Evolutionary conservation across 2,888 invertebrate species (phyloP), one percentile per base, ranked within the genome.

Genomic region (Hypsopygia costalis): DNA sequence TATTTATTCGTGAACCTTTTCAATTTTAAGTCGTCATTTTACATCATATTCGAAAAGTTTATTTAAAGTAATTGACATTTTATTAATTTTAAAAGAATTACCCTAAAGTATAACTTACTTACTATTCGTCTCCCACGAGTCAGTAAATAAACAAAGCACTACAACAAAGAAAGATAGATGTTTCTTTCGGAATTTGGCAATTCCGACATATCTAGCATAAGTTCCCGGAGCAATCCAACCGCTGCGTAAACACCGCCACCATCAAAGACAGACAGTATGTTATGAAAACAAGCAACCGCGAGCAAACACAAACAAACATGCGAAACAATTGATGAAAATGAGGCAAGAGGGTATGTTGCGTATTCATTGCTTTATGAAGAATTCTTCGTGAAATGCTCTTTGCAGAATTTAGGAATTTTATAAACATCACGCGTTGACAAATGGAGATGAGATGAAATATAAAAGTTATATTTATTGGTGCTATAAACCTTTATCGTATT

Each of bases 211-310:
- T 60, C 56, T 52, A 60, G 52, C 46, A 47, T 51, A 60, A 67
- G 65, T 69, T 72, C 66, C 59, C 56, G 62, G 56, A 69, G 73
- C 67, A 73, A 74, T 74, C 69, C 74, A 63, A 70, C 77, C 79
- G 74, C 75, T 69, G 60, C 52, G 62, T 73, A 81, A 81, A 85
- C 77, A 79, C 58, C 69, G 62, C 55, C 62, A 64, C 75, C 79
- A 78, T 82, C 85, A 83, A 83, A 86, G 80, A 81, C 82, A 81
- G 78, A 77, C 81, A 76, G 63, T 69, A 64, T 83, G 83, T 83
- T 86, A 86, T 83, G 83, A 87, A 85, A 87, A 87, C 86, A 87
- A 81, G 76, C 80, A 78, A 64, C 78, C 69, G 63, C 69, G 73
- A 81, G 76, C 77, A 85, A 83, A 85, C 79, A 81, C 75, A 81